Base-by-base conservation (phyloP, 2,113 vertebrate species). In the Callionymus lyra region DNA sequence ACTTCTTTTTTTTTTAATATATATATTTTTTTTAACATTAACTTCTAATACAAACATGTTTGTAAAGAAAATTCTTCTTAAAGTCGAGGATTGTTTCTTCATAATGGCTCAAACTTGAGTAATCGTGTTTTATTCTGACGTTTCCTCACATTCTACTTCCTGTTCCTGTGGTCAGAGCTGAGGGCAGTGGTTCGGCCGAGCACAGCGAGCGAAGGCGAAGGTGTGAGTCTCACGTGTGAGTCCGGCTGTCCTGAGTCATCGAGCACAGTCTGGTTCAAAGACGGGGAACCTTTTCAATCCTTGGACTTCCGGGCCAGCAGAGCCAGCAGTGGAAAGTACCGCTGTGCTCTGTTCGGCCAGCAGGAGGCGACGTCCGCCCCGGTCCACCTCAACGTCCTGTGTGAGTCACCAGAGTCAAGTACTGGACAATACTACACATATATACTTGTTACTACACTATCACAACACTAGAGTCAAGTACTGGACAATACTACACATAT, bases 151-250 rank as follows among this genome's bases (percentile, higher is more conserved):
- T 16, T 10, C 2, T 1, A 13, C 8, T 14, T 31, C 9, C 1
- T 4, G 45, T 34, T 6, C 14, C 36, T 45, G 10, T 6, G 27
- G 15, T 37, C 35, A 80, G 76, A 57, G 11, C 14, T 82, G 44
- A 63, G 41, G 1, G 9, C 65, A 2, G 12, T 12, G 4, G 48
- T 78, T 3, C 12, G 27, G 34, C 44, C 44, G 10, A 47, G 9
- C 34, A 53, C 50, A 10, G 70, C 72, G 54, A 56, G 50, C 16
- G 74, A 70, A 27, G 76, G 74, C 12, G 49, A 46, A 1, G 0
- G 0, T 1, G 70, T 82, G 36, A 17, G 0, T 0, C 54, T 79
- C 49, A 48, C 13, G 45, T 79, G 76, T 1, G 6, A 4, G 38
- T 43, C 40, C 4, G 42, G 15, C 2, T 76, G 69, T 44, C 1